A percentile compares a stretch with the other conserved stretches of the same genome.
Conservation (phyloP, 2,113 vertebrate genomes). For the Pteropus alecto region DNA sequence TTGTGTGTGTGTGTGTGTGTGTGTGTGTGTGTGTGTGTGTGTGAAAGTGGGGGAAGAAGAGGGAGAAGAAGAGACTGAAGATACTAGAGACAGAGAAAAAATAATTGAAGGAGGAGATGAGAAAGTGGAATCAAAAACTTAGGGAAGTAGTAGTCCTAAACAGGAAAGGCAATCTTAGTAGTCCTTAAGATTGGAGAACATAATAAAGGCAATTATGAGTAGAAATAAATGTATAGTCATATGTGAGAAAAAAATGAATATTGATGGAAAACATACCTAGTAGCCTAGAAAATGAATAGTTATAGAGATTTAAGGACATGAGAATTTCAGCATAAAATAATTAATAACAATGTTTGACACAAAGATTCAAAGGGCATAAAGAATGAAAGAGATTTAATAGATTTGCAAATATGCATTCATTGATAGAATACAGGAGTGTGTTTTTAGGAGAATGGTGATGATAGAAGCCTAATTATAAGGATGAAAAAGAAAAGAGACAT, state of each 20-base stretch:
- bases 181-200: not conserved
- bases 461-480: not conserved
- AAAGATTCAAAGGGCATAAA: not conserved
- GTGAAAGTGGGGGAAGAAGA: not conserved
- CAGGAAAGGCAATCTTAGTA: not conserved
- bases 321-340: not conserved
- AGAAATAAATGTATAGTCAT: not conserved
- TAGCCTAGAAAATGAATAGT: not conserved
- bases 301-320: not conserved
- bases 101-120: not conserved
- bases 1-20: not conserved
- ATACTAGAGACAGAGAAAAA: not conserved
- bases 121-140: not conserved
- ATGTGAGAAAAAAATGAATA: not conserved
- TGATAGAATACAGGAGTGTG: not conserved
- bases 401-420: not conserved
- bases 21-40: not conserved
- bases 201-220: not conserved
- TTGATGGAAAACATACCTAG: not conserved
- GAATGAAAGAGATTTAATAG: not conserved
- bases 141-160: not conserved
- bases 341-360: not conserved
- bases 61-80: not conserved
- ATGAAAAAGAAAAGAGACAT: not conserved
- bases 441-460: not conserved